These are phyloP conservation scores for Sphaerodactylus townsendi DNA, from an alignment of 2,113 vertebrate species.

Conservation along the genomic window DNA sequence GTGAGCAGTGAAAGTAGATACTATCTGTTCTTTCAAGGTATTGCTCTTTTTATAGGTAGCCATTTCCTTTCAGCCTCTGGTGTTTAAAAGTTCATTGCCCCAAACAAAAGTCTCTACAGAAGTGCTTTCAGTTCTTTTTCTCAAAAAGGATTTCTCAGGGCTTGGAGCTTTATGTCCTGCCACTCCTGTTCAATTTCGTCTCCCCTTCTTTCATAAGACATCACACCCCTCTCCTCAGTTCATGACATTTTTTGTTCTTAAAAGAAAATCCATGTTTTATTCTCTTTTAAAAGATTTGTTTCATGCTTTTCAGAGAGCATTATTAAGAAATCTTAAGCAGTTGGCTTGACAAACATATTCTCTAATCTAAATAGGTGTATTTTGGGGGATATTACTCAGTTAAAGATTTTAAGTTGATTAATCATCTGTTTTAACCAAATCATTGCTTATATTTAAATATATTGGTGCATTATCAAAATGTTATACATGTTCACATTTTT, in stretches of 20 bases:
- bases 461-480: background rate
- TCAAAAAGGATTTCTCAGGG: background rate
- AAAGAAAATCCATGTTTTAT: background rate
- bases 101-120: too few relatives aligned
- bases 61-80: background rate
- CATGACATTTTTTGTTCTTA: background rate
- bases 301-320: background rate
- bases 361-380: background rate
- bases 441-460: background rate
- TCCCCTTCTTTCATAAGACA: background rate
- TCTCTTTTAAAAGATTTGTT: background rate
- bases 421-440: background rate
- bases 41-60: background rate
- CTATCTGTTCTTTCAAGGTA: background rate
- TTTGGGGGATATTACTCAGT: background rate
- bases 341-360: background rate
- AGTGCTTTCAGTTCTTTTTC: too few relatives aligned
- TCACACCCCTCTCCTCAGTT: background rate
- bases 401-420: background rate
- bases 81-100: background rate
- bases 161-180: background rate
- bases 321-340: background rate
- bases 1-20: background rate
- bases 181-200: background rate
- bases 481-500: background rate